Base-by-base conservation (phyloP, 2,113 vertebrate genomes). In the Oncorhynchus nerka region DNA sequence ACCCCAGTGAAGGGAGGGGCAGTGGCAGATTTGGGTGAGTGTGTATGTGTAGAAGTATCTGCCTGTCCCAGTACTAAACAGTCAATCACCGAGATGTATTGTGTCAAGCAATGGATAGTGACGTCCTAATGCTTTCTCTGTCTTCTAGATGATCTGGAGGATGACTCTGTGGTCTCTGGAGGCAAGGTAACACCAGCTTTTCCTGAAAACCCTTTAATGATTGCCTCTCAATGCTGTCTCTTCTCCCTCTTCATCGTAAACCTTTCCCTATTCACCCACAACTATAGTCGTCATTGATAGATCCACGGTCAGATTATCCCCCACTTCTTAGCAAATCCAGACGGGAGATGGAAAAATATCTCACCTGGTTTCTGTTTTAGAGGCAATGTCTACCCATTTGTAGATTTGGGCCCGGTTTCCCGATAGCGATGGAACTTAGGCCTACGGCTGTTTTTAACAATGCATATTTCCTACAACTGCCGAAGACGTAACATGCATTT, bases 1-100 rank as follows among this genome's bases (percentile, higher is more conserved):
- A 96, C 97, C 0, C 97, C 96, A 0, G 94, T 98, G 51, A 99
- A 98, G 86, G 97, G 98, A 84, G 97, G 96, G 65, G 95, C 94
- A 0, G 92, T 96, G 19, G 94, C 95, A 5, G 97, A 98, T 88
- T 86, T 98, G 68, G 97, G 97, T 99, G 90, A 90, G 88, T 77
- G 30, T 74, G 16, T 65, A 1, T 76, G 51, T 51, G 16, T 1
- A 51, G 51, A 55, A 19, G n/a, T 62, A 16, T 22, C 51, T 15
- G 19, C 51, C 51, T 19, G 16, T n/a, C n/a, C 0, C n/a, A 24
- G 3, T 62, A 62, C n/a, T 62, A 22, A 62, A 62, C n/a, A 24
- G 16, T 20, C 13, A 57, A 20, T 57, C 55, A 20, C 55, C 13
- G 4, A 57, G 15, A 57, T 57, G 55, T 20, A 57, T 57, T 19